phyloP scores from a whole-genome alignment of 2,797 vertebrate genomes.

The Gambusia yucatana region DNA sequence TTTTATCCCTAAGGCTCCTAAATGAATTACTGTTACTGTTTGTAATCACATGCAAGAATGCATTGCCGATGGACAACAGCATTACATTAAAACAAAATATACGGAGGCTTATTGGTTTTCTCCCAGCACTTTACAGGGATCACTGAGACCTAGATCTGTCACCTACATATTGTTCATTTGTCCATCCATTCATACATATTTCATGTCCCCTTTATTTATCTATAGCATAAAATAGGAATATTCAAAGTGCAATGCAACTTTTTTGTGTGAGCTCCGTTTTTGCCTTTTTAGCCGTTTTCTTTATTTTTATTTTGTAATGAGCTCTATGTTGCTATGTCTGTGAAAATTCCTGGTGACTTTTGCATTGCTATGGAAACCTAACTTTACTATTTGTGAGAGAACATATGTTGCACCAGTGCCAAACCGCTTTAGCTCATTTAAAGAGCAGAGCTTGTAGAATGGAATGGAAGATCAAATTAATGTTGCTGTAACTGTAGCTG shows the following conservation, averaged over 20 bases:
- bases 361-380: neutral
- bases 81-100: conserved; percentile 36
- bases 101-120: conserved; percentile 30
- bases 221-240: neutral
- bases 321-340: neutral
- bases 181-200: neutral
- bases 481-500: neutral
- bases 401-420: neutral
- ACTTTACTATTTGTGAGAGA: neutral
- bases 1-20: conserved; percentile 15
- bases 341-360: neutral
- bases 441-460: neutral
- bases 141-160: conserved; percentile 53
- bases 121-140: conserved; percentile 47
- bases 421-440: neutral
- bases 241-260: neutral
- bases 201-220: neutral
- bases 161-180: conserved; percentile 9
- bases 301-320: neutral
- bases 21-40: conserved; percentile 6
- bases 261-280: neutral
- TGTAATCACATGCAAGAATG: conserved; percentile 20
- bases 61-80: conserved; percentile 34
- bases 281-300: neutral
- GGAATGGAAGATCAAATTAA: neutral